These are phyloP conservation scores for Dasypogon diadema DNA, from an alignment of 2,888 invertebrate species.

Conservation along the genomic window DNA sequence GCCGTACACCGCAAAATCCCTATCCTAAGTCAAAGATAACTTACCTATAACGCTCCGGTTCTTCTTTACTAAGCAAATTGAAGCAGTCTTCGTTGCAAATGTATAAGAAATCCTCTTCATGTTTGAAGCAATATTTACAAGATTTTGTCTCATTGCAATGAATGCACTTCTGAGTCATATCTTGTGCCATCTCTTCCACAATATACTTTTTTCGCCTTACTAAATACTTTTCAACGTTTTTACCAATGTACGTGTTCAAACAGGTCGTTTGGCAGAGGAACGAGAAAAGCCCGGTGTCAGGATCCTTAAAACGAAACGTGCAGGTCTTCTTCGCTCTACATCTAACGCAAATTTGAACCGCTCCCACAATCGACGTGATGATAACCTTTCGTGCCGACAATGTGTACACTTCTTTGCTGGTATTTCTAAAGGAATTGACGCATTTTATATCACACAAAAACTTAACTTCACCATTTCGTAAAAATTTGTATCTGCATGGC, in stretches of 20 bases:
- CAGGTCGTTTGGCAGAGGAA: slow-evolving; percentile 72
- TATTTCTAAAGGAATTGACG: slow-evolving; percentile 68
- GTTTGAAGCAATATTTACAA: slow-evolving; percentile 69
- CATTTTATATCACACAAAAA: slow-evolving; percentile 71
- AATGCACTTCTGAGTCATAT: slow-evolving; percentile 67
- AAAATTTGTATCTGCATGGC: slow-evolving; percentile 66
- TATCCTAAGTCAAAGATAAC: slow-evolving; percentile 19
- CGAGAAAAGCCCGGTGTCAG: slow-evolving; percentile 70
- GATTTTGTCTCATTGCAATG: slow-evolving; percentile 70
- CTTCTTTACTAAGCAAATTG: slow-evolving; percentile 69
- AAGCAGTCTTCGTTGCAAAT: slow-evolving; percentile 74
- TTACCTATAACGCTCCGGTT: slow-evolving; percentile 68
- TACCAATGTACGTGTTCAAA: slow-evolving; percentile 71
- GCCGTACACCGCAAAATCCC: no score
- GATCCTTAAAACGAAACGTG: slow-evolving; percentile 64
- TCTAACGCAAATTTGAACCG: slow-evolving; percentile 61
- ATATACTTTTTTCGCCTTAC: slow-evolving; percentile 71
- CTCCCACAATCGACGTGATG: slow-evolving; percentile 64
- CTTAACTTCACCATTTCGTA: slow-evolving; percentile 63
- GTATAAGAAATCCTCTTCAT: slow-evolving; percentile 70
- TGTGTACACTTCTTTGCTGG: slow-evolving; percentile 64
- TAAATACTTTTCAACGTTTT: slow-evolving; percentile 71
- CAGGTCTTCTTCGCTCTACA: slow-evolving; percentile 63
- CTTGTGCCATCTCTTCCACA: slow-evolving; percentile 67
- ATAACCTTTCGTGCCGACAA: slow-evolving; percentile 63